Conservation (phyloP, 2,888 invertebrate species). For the Pseudanteris insignis region DNA sequence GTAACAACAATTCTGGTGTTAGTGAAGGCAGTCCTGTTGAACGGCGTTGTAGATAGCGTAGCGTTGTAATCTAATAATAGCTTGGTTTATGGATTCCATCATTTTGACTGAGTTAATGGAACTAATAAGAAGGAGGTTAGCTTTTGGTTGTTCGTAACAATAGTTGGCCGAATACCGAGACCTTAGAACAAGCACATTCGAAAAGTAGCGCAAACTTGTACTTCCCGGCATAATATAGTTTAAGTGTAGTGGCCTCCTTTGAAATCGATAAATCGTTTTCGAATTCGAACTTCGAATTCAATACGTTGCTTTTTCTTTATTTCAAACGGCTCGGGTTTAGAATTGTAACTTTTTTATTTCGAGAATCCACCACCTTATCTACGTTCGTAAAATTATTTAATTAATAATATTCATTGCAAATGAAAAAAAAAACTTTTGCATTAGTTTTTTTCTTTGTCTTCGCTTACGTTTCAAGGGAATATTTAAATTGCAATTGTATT, state of each 20-base stretch:
- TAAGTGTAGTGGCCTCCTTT: conserved; percentile 22
- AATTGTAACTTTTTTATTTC: too few species aligned
- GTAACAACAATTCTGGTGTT: conserved; percentile 10
- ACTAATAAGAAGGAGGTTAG: conserved; percentile 39
- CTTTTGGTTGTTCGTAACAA: conserved; percentile 41
- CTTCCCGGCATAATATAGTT: conserved; percentile 31
- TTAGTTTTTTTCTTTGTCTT: too few species aligned
- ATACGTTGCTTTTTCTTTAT: conserved; percentile 8
- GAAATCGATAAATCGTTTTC: conserved; percentile 34
- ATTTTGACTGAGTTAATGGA: conserved; percentile 37
- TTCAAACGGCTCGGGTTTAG: too few species aligned
- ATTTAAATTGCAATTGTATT: too few species aligned
- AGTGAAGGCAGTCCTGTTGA: conserved; percentile 6
- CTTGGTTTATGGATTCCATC: conserved; percentile 30
- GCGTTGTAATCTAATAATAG: conserved; percentile 37
- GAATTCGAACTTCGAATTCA: conserved; percentile 14
- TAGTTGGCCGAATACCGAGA: conserved; percentile 36
- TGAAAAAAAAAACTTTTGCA: too few species aligned
- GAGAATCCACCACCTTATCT: too few species aligned
- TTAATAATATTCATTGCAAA: too few species aligned
- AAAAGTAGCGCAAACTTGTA: conserved; percentile 44
- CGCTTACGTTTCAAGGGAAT: too few species aligned
- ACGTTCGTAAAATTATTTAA: too few species aligned
- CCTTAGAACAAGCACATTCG: conserved; percentile 28
- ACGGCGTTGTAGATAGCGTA: too few species aligned